A percentile compares a stretch with the other conserved stretches of the same genome.
These are phyloP conservation scores for Entosphenus tridentatus DNA, from an alignment of 2,113 vertebrate genomes.

Conservation along the genomic window DNA sequence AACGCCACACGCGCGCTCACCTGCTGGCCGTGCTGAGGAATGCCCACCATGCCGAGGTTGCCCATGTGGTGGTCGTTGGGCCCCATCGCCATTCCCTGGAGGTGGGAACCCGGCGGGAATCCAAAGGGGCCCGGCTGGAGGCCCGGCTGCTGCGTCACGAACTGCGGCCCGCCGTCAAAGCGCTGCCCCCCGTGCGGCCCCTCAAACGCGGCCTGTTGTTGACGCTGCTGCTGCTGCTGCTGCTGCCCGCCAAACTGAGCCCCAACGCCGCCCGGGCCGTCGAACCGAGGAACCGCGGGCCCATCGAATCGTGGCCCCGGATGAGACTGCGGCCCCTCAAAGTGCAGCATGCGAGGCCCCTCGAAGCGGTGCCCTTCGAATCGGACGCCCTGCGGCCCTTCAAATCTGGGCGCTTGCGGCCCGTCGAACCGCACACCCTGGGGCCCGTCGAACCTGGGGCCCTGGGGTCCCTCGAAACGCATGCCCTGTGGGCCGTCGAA, in stretches of 20 bases:
- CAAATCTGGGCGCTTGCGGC: constrained; percentile 41
- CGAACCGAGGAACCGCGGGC: constrained; percentile 15
- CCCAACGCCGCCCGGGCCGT: not conserved
- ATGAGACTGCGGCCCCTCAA: too few species aligned
- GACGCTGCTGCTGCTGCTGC: too few species aligned
- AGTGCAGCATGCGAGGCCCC: not conserved
- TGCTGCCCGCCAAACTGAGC: too few species aligned
- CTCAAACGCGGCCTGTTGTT: too few species aligned
- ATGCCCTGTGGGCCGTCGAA: constrained; percentile 16
- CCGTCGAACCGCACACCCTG: constrained; percentile 30
- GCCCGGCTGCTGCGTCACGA: too few species aligned
- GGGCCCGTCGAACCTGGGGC: constrained; percentile 34
- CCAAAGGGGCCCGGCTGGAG: too few species aligned
- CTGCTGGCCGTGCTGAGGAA: too few species aligned
- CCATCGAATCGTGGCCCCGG: constrained; percentile 20
- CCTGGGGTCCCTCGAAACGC: constrained; percentile 39
- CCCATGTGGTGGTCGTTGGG: too few species aligned
- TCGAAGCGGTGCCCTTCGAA: not conserved
- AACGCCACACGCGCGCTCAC: too few species aligned
- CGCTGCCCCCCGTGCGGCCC: constrained; percentile 10
- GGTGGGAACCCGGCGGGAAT: too few species aligned
- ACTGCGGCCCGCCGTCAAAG: constrained; percentile 26
- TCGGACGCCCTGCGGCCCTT: constrained; percentile 26
- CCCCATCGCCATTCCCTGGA: too few species aligned
- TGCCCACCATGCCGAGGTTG: too few species aligned